phyloP scores from a whole-genome alignment of 53 echinoderm and acorn worm genomes.

The Stichopus horrens region DNA sequence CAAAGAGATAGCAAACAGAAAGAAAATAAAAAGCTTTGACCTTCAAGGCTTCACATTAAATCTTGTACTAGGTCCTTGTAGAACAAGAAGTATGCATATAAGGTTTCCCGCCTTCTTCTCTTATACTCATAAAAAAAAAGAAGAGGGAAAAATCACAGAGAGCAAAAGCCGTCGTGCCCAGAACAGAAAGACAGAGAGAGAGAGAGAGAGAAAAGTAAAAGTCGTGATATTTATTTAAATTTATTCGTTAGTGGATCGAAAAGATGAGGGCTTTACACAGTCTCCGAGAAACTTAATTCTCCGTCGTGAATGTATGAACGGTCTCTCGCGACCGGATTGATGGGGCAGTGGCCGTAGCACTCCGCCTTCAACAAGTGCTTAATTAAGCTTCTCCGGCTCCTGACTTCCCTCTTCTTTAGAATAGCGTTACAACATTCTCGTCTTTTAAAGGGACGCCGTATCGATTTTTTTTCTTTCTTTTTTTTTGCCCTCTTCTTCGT shows the following conservation, averaged over 20 bases:
- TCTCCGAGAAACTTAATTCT: slow-evolving; percentile 45
- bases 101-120: slow-evolving; percentile 12
- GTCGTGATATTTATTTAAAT: slow-evolving; percentile 44
- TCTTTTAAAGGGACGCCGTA: slow-evolving; percentile 12
- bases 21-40: background rate
- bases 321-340: slow-evolving; percentile 38
- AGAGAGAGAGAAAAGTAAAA: background rate
- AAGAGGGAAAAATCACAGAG: too few species aligned
- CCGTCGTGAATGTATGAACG: slow-evolving; percentile 18
- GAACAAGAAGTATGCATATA: slow-evolving; percentile 1
- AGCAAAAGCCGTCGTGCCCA: background rate
- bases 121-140: slow-evolving; percentile 1
- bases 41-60: background rate
- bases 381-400: slow-evolving; percentile 31
- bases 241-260: slow-evolving; percentile 41
- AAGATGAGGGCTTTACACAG: slow-evolving; percentile 41
- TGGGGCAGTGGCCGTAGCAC: slow-evolving; percentile 45
- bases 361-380: slow-evolving; percentile 47
- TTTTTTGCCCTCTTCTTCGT: too few species aligned
- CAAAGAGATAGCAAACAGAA: background rate
- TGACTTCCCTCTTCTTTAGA: background rate
- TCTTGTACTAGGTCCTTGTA: slow-evolving; percentile 32
- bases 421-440: background rate
- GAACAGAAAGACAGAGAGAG: background rate
- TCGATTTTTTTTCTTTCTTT: background rate